phyloP scores from a whole-genome alignment of 2,113 vertebrate species.

The Nycticorax nycticorax region DNA sequence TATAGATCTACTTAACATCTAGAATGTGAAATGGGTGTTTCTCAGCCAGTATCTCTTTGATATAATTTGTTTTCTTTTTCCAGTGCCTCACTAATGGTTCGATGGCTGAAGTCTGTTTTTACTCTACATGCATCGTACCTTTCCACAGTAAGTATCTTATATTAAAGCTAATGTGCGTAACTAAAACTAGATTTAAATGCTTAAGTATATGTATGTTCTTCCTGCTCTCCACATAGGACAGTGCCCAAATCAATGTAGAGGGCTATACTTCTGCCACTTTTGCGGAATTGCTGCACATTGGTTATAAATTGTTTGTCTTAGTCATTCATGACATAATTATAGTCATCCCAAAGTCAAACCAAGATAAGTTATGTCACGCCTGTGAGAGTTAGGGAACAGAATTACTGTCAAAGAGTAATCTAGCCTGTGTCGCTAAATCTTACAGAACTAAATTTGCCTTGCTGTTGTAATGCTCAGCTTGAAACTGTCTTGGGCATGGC shows the following conservation, averaged over 20 bases:
- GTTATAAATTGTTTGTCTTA: neutral
- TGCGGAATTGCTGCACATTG: neutral
- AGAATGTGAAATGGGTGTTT: neutral
- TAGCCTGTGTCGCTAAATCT: neutral
- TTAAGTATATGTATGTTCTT: neutral
- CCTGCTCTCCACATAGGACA: neutral
- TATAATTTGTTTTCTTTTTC: neutral
- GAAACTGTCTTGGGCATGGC: neutral
- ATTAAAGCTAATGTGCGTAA: neutral
- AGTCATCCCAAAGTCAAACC: neutral
- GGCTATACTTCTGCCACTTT: neutral
- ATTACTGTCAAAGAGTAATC: neutral
- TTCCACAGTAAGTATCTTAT: conserved; percentile 87
- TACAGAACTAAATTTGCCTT: neutral
- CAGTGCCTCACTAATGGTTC: conserved; percentile 90
- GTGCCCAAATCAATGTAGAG: neutral
- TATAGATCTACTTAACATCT: neutral
- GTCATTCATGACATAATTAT: neutral
- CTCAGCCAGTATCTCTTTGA: neutral
- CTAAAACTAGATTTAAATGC: neutral
- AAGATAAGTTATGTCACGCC: neutral
- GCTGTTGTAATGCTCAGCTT: neutral
- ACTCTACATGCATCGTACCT: conserved; percentile 93
- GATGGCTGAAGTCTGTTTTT: conserved; percentile 92
- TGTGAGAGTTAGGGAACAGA: neutral